Evolutionary conservation across 2,797 vertebrate genomes (phyloP).

Genomic region (Rhinoraja longicauda): DNA sequence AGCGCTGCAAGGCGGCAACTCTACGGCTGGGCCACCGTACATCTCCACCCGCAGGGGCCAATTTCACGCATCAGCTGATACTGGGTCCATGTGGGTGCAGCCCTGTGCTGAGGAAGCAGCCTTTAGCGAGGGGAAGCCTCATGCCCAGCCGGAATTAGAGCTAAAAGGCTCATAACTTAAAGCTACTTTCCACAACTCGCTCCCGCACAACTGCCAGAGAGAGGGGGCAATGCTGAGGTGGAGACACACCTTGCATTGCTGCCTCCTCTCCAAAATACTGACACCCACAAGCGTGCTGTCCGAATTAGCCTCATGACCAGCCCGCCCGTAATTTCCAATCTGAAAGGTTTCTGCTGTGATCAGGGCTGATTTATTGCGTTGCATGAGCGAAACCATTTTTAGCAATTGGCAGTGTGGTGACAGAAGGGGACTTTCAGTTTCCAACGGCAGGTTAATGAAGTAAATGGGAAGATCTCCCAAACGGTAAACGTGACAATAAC

Average conservation of each 20-base stretch:
- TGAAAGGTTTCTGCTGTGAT: constrained; percentile 92
- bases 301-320: constrained; percentile 57
- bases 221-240: background rate
- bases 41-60: background rate
- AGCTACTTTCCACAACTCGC: background rate
- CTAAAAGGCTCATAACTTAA: background rate
- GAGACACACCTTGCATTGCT: background rate
- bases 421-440: background rate
- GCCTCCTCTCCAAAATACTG: background rate
- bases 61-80: background rate
- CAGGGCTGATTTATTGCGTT: constrained; percentile 70
- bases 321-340: constrained; percentile 76
- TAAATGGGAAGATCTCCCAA: background rate
- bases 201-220: background rate
- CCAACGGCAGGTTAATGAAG: constrained; percentile 1
- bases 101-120: background rate
- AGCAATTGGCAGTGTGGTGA: background rate
- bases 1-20: no score
- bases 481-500: background rate
- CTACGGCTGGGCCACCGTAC: background rate
- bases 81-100: no score
- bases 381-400: background rate
- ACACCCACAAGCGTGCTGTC: constrained; percentile 51
- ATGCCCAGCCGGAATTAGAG: no score
- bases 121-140: background rate